Base-by-base conservation (phyloP, 2,797 vertebrate species). In the Gymnocypris eckloni region DNA sequence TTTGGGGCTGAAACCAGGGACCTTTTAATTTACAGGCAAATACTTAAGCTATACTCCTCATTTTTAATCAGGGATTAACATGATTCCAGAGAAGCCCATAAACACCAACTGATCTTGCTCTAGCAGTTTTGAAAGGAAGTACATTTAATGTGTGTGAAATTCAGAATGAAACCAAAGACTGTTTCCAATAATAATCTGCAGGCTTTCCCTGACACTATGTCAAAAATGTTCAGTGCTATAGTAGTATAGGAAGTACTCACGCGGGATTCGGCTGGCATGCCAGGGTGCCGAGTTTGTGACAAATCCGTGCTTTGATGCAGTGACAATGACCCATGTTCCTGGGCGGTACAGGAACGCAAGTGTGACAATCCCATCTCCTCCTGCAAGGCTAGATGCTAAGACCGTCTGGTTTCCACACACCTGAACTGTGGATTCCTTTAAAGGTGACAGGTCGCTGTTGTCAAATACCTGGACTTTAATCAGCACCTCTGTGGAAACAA, bases 401-500 rank as follows among this genome's bases (percentile, higher is more conserved):
- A 92, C 90, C 20, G 95, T 95, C 75, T 95, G 95, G 92, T 95
- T 95, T 15, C 96, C 95, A 11, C 95, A 95, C 59, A 96, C 93
- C 7, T 95, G 95, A 85, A 97, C 94, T 0, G 92, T 90, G 77
- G 94, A 95, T 79, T 93, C 93, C 15, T 94, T 87, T 91, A 97
- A 90, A 3, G 96, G 95, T n/a, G 94, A 93, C 79, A 97, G 94
- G 79, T 96, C 93, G 16, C 96, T 95, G 4, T 95, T 97, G 91
- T 97, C 96, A 0, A 96, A 96, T 67, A 97, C 96, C 89, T 97
- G 96, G 59, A 97, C 96, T 93, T 95, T 96, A 91, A 97, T 95
- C 90, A 95, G 92, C 91, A 97, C 94, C 89, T 96, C 96, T 97
- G 95, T 1, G 52, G 61, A 43, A 78, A 66, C 5, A 76, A 75